Evolutionary conservation across 2,113 vertebrate species (phyloP).

Genomic region (Eulemur macaco): DNA sequence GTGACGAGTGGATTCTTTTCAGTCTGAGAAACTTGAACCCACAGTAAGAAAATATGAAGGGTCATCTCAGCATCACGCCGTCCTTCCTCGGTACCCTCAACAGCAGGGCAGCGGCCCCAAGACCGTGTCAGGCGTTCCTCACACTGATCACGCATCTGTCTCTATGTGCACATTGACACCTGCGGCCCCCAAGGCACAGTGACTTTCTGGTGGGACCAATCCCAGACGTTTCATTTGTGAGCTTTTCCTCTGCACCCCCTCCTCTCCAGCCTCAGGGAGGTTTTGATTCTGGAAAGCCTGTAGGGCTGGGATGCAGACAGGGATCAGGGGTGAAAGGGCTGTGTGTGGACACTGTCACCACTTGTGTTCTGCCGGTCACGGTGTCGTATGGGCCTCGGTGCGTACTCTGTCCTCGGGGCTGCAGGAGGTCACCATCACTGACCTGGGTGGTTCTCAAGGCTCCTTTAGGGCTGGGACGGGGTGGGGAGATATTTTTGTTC

Average conservation of each 20-base stretch:
- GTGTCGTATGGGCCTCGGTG: not conserved
- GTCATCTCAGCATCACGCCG: rapidly evolving
- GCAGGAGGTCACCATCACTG: rapidly evolving
- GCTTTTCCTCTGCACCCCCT: rapidly evolving
- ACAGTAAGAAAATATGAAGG: rapidly evolving
- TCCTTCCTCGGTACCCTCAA: not conserved
- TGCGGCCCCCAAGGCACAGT: rapidly evolving
- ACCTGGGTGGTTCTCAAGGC: not conserved
- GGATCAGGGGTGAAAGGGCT: rapidly evolving
- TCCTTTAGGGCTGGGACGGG: not conserved
- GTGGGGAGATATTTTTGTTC: rapidly evolving
- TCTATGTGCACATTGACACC: rapidly evolving
- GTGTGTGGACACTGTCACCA: rapidly evolving
- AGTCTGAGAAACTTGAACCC: not conserved
- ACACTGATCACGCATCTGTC: rapidly evolving
- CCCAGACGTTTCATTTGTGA: not conserved
- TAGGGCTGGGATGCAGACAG: not conserved
- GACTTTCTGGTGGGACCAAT: not conserved
- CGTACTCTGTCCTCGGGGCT: rapidly evolving
- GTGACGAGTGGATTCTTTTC: not conserved
- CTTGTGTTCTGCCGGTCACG: rapidly evolving
- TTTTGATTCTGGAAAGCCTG: not conserved
- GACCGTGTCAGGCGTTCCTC: rapidly evolving
- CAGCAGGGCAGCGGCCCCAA: rapidly evolving
- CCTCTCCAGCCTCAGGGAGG: not conserved